These are phyloP conservation scores for Odontomachus brunneus DNA, from an alignment of 1,140 invertebrate genomes.

Conservation along the genomic window DNA sequence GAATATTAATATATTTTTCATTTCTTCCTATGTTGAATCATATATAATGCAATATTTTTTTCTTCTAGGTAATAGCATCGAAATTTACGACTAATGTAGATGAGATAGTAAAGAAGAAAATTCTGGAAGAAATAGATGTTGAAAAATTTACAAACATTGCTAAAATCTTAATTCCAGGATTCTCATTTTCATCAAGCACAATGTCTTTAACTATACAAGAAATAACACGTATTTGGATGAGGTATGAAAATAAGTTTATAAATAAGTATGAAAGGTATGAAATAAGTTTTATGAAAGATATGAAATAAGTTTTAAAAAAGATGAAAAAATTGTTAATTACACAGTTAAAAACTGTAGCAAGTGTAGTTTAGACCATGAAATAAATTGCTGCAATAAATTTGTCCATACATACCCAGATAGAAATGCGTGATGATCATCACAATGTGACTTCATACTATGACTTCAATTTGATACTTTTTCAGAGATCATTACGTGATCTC, in stretches of 20 bases:
- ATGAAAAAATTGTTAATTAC: neutral
- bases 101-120: slow-evolving; percentile 2
- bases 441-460: no score
- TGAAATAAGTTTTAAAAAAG: neutral
- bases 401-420: no score
- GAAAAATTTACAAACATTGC: neutral
- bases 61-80: no score
- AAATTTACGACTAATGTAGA: neutral
- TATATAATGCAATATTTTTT: no score
- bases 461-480: no score
- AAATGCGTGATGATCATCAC: no score
- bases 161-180: neutral
- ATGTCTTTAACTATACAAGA: neutral
- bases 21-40: no score
- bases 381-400: neutral
- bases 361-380: neutral
- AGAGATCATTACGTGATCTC: no score
- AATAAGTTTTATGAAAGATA: no score
- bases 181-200: neutral
- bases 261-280: no score
- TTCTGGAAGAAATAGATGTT: neutral
- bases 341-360: neutral
- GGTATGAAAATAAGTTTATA: neutral
- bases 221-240: slow-evolving; percentile 2
- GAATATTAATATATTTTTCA: no score